These are phyloP conservation scores for Dynastes maya DNA, from an alignment of 2,888 invertebrate species.

Conservation along the genomic window DNA sequence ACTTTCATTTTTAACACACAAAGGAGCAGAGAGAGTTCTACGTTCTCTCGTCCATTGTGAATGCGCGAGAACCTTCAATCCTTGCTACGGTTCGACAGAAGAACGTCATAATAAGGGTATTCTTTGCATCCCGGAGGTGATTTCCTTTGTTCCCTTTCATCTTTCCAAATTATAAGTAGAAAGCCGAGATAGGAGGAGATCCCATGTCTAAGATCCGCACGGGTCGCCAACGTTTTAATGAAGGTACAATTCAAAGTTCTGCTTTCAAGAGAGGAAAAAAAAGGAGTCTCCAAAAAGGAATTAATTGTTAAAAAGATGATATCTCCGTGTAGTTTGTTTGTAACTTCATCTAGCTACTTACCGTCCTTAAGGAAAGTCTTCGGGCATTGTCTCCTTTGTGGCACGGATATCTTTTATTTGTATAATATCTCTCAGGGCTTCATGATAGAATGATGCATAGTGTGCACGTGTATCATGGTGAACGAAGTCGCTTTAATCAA, in stretches of 20 bases:
- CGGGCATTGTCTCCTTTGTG: too few species aligned
- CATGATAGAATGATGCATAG: too few species aligned
- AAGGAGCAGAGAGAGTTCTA: slow-evolving; percentile 35
- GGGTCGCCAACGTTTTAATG: slow-evolving; percentile 42
- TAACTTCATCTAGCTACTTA: not conserved
- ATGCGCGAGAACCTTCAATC: slow-evolving; percentile 42
- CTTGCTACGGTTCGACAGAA: slow-evolving; percentile 38
- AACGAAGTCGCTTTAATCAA: too few species aligned
- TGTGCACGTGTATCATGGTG: too few species aligned
- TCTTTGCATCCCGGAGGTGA: slow-evolving; percentile 47
- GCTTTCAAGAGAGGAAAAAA: not conserved
- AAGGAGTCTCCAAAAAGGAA: slow-evolving; percentile 3
- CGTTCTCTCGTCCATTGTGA: slow-evolving; percentile 39
- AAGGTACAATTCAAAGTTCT: slow-evolving; percentile 33
- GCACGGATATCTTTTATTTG: too few species aligned
- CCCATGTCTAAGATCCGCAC: slow-evolving; percentile 41
- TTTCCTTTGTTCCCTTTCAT: slow-evolving; percentile 50
- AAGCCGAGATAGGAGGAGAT: slow-evolving; percentile 52
- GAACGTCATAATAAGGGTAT: slow-evolving; percentile 50
- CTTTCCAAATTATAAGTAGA: slow-evolving; percentile 51
- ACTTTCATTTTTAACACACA: slow-evolving; percentile 46
- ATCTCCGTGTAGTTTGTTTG: slow-evolving; percentile 25
- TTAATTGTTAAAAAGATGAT: slow-evolving; percentile 36
- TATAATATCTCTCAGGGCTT: too few species aligned
- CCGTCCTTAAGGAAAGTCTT: too few species aligned